These are phyloP conservation scores for Brachypodius melanocephalos DNA, from an alignment of 2,113 vertebrate species.

Conservation along the genomic window DNA sequence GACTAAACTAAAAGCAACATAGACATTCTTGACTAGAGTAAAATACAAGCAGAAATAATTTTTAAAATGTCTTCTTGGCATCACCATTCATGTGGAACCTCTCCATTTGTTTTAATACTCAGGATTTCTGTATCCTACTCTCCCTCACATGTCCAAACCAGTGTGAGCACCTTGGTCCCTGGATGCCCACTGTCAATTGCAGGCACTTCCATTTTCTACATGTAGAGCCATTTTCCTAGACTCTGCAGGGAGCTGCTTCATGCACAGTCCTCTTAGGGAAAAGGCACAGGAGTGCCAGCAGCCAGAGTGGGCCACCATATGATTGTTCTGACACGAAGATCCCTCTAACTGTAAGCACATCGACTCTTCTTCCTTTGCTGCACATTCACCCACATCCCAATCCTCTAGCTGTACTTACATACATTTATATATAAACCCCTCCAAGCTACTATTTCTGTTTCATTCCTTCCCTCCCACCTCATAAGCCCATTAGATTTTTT, in stretches of 20 bases:
- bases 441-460: not conserved
- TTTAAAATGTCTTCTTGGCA: not conserved
- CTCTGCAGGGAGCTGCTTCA: not conserved
- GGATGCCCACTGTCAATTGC: not conserved
- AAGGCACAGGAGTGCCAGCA: not conserved
- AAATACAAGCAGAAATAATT: not conserved
- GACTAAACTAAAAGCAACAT: not conserved
- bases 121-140: not conserved
- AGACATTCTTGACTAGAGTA: not conserved
- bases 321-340: not conserved
- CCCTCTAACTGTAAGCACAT: not conserved
- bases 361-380: not conserved
- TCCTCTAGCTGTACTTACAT: not conserved
- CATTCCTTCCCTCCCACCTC: not conserved
- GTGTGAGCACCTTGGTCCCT: not conserved
- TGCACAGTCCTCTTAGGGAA: not conserved
- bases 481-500: not conserved
- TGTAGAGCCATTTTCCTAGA: not conserved
- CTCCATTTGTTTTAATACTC: not conserved
- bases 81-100: not conserved
- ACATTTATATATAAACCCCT: not conserved
- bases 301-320: not conserved
- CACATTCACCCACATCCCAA: slow-evolving; percentile 1
- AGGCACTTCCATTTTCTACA: not conserved
- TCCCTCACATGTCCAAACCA: not conserved